phyloP scores from a whole-genome alignment of 2,113 vertebrate genomes.

The Marmota monax region DNA sequence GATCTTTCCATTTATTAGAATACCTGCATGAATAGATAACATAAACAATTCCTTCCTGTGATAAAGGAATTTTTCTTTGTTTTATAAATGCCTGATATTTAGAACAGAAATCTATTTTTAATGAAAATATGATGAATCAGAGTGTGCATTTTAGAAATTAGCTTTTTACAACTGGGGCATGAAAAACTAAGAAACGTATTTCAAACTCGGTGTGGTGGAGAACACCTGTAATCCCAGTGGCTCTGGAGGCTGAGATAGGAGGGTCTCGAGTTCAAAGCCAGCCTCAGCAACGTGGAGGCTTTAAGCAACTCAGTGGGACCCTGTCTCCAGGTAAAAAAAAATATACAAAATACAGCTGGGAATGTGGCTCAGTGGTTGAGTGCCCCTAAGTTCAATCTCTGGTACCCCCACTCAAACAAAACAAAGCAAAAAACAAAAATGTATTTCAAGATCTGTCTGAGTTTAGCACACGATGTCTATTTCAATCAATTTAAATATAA shows the following conservation, averaged over 20 bases:
- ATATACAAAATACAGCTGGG: too few relatives aligned
- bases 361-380: too few relatives aligned
- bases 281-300: too few relatives aligned
- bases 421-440: not conserved
- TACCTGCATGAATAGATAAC: not conserved
- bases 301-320: too few relatives aligned
- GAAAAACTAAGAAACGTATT: constrained; percentile 40
- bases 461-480: not conserved
- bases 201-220: not conserved
- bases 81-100: constrained; percentile 13
- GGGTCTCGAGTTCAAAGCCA: too few relatives aligned
- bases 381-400: too few relatives aligned
- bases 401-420: too few relatives aligned
- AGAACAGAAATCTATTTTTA: constrained; percentile 20
- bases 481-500: constrained; percentile 56
- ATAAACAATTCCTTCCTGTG: not conserved
- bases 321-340: too few relatives aligned
- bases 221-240: too few relatives aligned
- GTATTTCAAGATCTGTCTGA: not conserved
- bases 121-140: not conserved
- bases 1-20: constrained; percentile 37
- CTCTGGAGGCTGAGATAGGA: too few relatives aligned
- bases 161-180: constrained; percentile 25
- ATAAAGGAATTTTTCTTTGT: not conserved
- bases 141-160: not conserved